Base-by-base conservation (phyloP, 2,888 invertebrate genomes). In the Agrilus biguttatus region DNA sequence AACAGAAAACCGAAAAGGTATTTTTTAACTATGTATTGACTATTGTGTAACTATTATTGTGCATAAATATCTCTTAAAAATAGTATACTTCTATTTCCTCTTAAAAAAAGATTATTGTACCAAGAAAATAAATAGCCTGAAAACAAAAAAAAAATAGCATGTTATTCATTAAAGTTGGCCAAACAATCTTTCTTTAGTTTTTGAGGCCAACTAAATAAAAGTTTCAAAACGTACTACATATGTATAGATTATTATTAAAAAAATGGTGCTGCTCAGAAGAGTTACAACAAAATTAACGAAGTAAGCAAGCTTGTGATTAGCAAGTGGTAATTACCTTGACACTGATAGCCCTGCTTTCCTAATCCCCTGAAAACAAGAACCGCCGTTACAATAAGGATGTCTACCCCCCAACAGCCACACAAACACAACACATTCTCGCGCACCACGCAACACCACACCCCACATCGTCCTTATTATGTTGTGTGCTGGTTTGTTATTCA, bases 311-410 rank as follows among this genome's bases (percentile, higher is more conserved):
- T 19, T 28, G 17, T 33, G 34, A 40, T 13, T 36, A 41, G 35
- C 19, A 35, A 14, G 33, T 40, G 39, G 46, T 53, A 50, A 51
- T 56, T 78, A 90, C 90, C 90, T 88, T 92, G 92, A 75, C 92
- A 92, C 71, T 92, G 92, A 76, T 92, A 92, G 68, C 92, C 92
- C 76, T 92, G 92, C 73, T 91, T 92, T 67, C 91, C 92, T 70
- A 92, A 77, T 69, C 91, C 91, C 90, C 90, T 90, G 83, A 65
- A 81, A 70, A 66, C 70, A 72, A 66, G 45, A 49, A 47, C 48
- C 47, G 43, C 48, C 42, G 46, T 48, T 48, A 48, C 46, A 48
- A 47, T 50, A 55, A 57, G 51, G 55, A 53, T 54, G 51, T 52
- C 49, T 43, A 43, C 46, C 50, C 49, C 48, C 37, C 40, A 40